phyloP scores from a whole-genome alignment of 2,113 vertebrate species.

The Macquaria australasica region DNA sequence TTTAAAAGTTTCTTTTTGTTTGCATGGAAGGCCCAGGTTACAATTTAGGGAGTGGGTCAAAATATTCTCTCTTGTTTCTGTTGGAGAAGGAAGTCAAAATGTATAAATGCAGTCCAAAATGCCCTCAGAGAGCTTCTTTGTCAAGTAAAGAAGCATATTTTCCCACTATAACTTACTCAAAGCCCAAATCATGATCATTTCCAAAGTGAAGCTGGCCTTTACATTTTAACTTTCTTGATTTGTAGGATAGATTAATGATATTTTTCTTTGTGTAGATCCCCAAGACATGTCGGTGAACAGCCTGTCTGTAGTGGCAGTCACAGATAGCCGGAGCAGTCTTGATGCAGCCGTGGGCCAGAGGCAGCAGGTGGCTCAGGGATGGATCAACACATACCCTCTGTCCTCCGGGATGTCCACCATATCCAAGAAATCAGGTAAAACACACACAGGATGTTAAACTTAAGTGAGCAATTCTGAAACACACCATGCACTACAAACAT shows the following conservation, averaged over 20 bases:
- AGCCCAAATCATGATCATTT: not conserved
- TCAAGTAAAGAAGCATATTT: not conserved
- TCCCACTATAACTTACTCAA: not conserved
- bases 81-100: not conserved
- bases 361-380: constrained; percentile 93
- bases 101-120: not conserved
- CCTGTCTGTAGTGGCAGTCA: constrained; percentile 83
- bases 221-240: not conserved
- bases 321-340: constrained; percentile 90
- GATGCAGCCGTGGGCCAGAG: constrained; percentile 93
- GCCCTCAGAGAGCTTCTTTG: not conserved
- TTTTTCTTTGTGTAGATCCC: constrained; percentile 85
- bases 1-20: not conserved
- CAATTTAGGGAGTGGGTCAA: not conserved
- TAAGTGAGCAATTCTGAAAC: not conserved
- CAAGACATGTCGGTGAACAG: constrained; percentile 90
- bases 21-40: not conserved
- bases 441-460: not conserved
- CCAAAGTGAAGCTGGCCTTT: not conserved
- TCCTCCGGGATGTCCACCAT: constrained; percentile 98
- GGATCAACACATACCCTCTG: constrained; percentile 98
- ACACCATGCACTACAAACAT: not conserved
- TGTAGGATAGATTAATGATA: not conserved
- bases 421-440: constrained; percentile 96
- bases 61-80: not conserved